Base-by-base conservation (phyloP, 2,797 vertebrate species). In the Mormyrus proboscirostris region DNA sequence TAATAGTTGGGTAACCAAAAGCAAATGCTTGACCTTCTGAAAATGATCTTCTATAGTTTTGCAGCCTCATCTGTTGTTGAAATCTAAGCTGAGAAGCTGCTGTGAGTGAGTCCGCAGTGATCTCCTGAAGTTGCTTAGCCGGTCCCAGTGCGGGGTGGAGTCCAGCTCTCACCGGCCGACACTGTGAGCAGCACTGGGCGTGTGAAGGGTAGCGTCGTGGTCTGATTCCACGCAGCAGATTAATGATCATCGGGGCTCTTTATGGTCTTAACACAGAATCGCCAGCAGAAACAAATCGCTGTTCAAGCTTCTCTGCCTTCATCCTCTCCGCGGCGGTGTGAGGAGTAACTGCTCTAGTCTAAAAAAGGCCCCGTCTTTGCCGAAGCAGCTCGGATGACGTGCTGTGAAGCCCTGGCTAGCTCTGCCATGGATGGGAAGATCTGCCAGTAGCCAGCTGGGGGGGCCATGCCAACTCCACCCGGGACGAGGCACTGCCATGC, bases 381-480 rank as follows among this genome's bases (percentile, higher is more conserved):
- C 12, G n/a, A 22, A 84, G 51, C 29, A 59, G 50, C 55, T 87
- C 2, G 29, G 41, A 3, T 59, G 76, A 59, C 47, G n/a, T 76
- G n/a, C 53, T 41, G 8, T 0, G 38, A 62, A 76, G 2, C 51
- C 55, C 51, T 55, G 9, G 4, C 16, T 38, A 49, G 53, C 47
- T 50, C 57, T 29, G 3, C 53, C 25, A 16, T n/a, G 2, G 76
- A 50, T 76, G 16, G 16, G 44, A 25, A 50, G 50, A 50, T n/a
- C 59, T 88, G 89, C 53, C 90, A 88, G 83, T 59, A 33, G 73
- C 83, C 82, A 55, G 65, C 86, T 38, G 88, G 86, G 49, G 47
- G 87, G 59, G 50, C 16, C 86, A 86, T 89, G 87, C 38, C 59
- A 22, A 7, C 83, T 86, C 22, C 57, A 82, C 25, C 22, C 19